Conservation (phyloP, 2,888 invertebrate genomes). For the Tillus elongatus region DNA sequence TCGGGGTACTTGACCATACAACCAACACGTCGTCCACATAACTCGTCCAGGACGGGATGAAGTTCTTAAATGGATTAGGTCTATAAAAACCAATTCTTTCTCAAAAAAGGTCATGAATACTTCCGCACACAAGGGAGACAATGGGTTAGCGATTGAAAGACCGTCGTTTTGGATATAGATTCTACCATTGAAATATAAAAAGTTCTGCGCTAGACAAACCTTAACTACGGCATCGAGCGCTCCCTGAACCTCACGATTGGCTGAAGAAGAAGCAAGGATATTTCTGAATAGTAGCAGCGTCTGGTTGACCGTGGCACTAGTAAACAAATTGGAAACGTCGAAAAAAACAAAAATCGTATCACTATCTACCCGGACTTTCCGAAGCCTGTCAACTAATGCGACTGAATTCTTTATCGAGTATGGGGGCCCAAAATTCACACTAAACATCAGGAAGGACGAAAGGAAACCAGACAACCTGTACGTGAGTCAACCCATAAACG, state of each 20-base stretch:
- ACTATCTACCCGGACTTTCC: not conserved
- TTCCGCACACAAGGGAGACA: not conserved
- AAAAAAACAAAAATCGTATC: not conserved
- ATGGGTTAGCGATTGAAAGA: not conserved
- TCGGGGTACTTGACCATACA: not conserved
- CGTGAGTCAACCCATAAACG: too few species aligned
- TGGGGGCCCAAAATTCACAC: not conserved
- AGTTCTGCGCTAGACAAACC: not conserved
- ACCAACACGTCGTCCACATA: not conserved
- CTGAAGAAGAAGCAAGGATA: not conserved
- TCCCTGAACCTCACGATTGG: not conserved
- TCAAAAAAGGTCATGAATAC: conserved; percentile 1
- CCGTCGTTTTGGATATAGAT: not conserved
- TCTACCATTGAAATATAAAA: not conserved
- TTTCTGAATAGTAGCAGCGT: conserved; percentile 2
- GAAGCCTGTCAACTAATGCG: not conserved
- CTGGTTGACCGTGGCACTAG: not conserved
- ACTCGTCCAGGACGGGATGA: not conserved
- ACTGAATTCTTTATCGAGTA: not conserved
- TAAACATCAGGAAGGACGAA: not conserved
- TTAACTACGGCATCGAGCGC: not conserved
- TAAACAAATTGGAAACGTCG: conserved; percentile 4
- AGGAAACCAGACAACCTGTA: not conserved
- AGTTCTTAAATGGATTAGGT: not conserved
- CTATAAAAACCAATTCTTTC: not conserved